phyloP scores from a whole-genome alignment of 2,113 vertebrate species.

The Fregata magnificens region DNA sequence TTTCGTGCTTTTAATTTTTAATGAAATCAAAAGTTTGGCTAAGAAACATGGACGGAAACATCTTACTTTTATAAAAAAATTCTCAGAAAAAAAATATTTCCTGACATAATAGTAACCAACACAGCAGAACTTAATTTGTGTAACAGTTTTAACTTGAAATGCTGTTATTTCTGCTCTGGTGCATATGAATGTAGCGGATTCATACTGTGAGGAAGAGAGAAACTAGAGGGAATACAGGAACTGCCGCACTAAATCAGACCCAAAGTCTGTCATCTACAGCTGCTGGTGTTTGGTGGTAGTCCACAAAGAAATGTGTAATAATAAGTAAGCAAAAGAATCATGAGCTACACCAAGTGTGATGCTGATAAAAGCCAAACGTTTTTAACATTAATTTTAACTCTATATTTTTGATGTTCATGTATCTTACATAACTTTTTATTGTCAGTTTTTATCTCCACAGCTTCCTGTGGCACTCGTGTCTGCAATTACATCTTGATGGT shows the following conservation, averaged over 20 bases:
- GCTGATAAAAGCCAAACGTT: neutral
- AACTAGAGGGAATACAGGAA: neutral
- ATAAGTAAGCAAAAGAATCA: neutral
- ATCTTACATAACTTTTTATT: neutral
- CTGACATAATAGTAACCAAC: neutral
- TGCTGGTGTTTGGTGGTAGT: neutral
- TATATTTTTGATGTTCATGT: neutral
- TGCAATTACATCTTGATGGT: neutral
- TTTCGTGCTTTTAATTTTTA: neutral
- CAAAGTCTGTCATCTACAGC: neutral
- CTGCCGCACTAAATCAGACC: neutral
- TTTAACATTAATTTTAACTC: neutral
- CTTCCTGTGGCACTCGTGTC: neutral
- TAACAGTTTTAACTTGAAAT: neutral
- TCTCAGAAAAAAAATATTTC: neutral
- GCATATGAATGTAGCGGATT: neutral
- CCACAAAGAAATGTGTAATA: neutral
- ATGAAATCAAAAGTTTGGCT: neutral
- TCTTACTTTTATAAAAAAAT: neutral
- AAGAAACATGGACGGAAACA: neutral
- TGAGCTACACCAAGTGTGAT: neutral
- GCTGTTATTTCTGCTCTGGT: neutral
- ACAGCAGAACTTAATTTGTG: neutral
- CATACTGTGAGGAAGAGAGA: neutral
- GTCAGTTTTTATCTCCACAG: neutral